Percentiles rank a stretch among this genome's conserved stretches.
phyloP scores from a whole-genome alignment of 2,888 invertebrate species.

The Rhaphigaster nebulosa region DNA sequence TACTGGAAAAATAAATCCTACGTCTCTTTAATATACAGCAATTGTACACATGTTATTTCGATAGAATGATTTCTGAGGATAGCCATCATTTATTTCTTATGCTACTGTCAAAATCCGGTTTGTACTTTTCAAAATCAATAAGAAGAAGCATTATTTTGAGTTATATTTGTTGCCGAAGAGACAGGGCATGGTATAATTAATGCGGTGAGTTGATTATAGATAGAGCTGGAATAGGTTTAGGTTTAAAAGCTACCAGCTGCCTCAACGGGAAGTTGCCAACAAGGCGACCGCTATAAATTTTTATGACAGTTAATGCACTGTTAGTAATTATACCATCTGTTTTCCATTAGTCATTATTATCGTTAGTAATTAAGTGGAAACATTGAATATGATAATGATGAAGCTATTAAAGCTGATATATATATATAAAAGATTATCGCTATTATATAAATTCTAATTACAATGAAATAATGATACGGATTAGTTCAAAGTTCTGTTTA shows the following conservation, averaged over 20 bases:
- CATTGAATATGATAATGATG: background rate
- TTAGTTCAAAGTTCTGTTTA: no score
- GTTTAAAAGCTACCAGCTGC: background rate
- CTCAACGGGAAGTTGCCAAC: background rate
- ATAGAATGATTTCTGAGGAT: background rate
- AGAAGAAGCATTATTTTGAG: background rate
- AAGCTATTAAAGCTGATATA: background rate
- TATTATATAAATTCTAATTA: no score
- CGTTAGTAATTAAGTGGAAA: background rate
- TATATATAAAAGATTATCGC: no score
- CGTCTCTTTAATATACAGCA: background rate
- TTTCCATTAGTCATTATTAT: background rate
- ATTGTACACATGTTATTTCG: background rate
- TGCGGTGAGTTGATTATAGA: background rate
- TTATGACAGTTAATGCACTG: slow-evolving; percentile 15
- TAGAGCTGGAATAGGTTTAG: background rate
- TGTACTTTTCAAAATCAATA: background rate
- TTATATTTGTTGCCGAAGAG: background rate
- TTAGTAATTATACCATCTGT: background rate
- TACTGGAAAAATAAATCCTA: background rate
- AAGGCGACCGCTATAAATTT: background rate
- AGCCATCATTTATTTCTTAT: background rate
- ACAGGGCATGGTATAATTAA: background rate
- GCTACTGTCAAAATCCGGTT: background rate
- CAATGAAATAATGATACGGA: no score